Base-by-base conservation (phyloP, 2,888 invertebrate species). In the Dynastes grantii region DNA sequence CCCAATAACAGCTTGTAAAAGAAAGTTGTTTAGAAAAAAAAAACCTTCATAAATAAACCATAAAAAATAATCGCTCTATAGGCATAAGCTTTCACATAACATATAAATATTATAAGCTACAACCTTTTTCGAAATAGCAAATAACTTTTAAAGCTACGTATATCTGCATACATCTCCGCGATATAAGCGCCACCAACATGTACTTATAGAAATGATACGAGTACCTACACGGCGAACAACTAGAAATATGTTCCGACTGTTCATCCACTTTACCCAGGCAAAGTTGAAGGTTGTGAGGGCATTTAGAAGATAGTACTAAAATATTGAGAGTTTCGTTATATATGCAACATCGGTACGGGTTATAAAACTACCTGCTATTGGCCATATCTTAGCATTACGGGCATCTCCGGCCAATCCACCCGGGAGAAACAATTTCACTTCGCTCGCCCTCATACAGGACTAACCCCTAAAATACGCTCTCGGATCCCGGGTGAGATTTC, bases 361-460 rank as follows among this genome's bases (percentile, higher is more conserved):
- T 88, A 89, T 89, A 89, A 89, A 89, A 89, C 88, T 87, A 86
- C 87, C 87, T 86, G 87, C 87, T 88, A 89, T 89, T 88, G 88
- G 89, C 89, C 89, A 89, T 89, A 89, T 89, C 88, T 88, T 88
- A 88, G 87, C 88, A 88, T 89, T 89, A 89, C 88, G 82, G 85
- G 86, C 85, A 84, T 85, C 87, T 85, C 85, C 82, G 85, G 85
- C 87, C 86, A 87, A 85, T 85, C 84, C 85, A 83, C 83, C 83
- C 85, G 87, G 88, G 88, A 87, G 87, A 88, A 88, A 88, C 88
- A 88, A 88, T 88, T 88, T 88, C 86, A 86, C 84, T 81, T 80
- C 81, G 76, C 78, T 63, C 63, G 61, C 65, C 61, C 68, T 61
- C 67, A 40, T 63, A 53, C 71, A 40, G 67, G 70, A 16, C 68